phyloP scores from a whole-genome alignment of 2,113 vertebrate genomes.

The Lota lota region DNA sequence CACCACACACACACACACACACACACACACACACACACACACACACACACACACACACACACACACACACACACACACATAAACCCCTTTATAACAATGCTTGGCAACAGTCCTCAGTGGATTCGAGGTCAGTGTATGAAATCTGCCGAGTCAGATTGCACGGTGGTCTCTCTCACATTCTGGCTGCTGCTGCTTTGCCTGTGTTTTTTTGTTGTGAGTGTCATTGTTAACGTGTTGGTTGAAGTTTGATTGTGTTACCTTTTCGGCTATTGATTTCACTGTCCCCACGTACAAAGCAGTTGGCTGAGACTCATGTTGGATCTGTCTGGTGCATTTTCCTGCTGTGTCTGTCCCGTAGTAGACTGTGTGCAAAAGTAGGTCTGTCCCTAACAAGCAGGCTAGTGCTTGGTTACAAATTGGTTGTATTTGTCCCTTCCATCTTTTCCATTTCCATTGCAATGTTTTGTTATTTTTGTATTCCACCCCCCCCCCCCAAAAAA shows the following conservation, averaged over 20 bases:
- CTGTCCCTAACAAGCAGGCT: not conserved
- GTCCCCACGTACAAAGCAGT: not conserved
- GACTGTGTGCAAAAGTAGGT: not conserved
- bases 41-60: constrained; percentile 1
- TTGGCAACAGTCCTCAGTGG: not conserved
- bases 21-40: no score
- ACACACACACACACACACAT: constrained; percentile 1
- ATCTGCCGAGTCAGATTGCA: constrained; percentile 13
- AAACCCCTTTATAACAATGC: not conserved
- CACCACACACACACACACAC: no score
- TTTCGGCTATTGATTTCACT: not conserved
- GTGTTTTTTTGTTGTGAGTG: constrained; percentile 1
- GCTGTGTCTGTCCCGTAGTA: not conserved
- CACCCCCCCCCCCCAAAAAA: no score
- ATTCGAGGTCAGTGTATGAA: not conserved
- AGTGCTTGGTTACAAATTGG: no score
- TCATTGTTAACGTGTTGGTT: not conserved
- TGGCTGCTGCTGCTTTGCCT: not conserved
- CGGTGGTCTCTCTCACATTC: not conserved
- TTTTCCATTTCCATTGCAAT: no score
- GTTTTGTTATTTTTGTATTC: no score
- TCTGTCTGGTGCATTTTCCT: not conserved
- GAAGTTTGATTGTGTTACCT: not conserved
- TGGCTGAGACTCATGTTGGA: not conserved
- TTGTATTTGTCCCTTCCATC: no score